Percentiles rank a stretch among this genome's conserved stretches.
Conservation (phyloP, 2,888 invertebrate genomes). For the Spodoptera picta region DNA sequence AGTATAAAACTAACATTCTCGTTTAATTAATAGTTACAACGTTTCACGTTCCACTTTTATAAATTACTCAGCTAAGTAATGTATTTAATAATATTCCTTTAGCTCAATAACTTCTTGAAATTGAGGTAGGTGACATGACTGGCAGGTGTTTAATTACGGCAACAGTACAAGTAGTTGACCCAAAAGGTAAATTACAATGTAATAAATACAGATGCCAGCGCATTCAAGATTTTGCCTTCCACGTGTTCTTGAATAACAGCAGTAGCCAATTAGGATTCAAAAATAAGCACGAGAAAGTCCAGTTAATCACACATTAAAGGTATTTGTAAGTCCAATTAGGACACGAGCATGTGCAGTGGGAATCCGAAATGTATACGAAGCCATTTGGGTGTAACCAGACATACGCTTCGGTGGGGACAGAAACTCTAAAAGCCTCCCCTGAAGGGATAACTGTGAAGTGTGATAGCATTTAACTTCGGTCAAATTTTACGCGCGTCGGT, state of each 20-base stretch:
- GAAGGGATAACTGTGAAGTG: constrained; percentile 40
- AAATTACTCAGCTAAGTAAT: no score
- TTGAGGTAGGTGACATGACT: background rate
- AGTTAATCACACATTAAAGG: constrained; percentile 39
- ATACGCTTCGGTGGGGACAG: constrained; percentile 7
- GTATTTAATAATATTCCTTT: no score
- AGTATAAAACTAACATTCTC: no score
- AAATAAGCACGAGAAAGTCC: constrained; percentile 51
- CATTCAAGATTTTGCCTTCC: constrained; percentile 19
- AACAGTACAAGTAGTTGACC: constrained; percentile 15
- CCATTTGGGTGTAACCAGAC: constrained; percentile 18
- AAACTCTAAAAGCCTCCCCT: constrained; percentile 36
- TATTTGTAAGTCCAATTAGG: constrained; percentile 51
- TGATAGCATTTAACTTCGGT: constrained; percentile 49
- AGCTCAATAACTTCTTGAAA: background rate
- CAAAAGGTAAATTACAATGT: constrained; percentile 18
- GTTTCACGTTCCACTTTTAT: no score
- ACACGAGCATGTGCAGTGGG: constrained; percentile 27
- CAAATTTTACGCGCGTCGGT: constrained; percentile 4
- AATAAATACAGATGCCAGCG: constrained; percentile 12
- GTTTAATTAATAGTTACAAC: no score
- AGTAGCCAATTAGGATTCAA: constrained; percentile 44
- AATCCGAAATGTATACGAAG: constrained; percentile 36
- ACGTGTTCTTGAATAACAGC: constrained; percentile 44
- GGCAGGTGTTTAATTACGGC: constrained; percentile 3